phyloP scores from a whole-genome alignment of 2,888 invertebrate species.

The Dusona sp. region DNA sequence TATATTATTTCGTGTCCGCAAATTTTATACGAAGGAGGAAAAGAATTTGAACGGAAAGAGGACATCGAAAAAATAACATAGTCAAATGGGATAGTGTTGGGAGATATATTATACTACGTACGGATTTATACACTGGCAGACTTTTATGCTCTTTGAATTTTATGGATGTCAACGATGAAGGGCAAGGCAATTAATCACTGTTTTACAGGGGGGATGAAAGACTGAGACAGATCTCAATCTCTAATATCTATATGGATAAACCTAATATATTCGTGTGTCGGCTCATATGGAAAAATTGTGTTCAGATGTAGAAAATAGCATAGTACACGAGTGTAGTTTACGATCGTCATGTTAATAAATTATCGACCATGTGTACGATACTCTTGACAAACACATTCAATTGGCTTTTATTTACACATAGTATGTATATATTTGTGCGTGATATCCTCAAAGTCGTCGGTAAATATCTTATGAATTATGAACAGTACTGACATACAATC shows the following conservation, averaged over 20 bases:
- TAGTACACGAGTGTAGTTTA: constrained; percentile 54
- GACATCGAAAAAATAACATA: constrained; percentile 10
- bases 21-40: constrained; percentile 3
- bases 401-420: constrained; percentile 11
- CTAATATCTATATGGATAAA: not conserved
- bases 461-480: constrained; percentile 67
- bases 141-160: constrained; percentile 53
- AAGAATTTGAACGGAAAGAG: constrained; percentile 6
- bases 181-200: constrained; percentile 61
- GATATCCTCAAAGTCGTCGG: constrained; percentile 34
- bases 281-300: constrained; percentile 34
- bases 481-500: constrained; percentile 50
- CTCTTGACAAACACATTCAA: constrained; percentile 20
- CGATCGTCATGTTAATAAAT: constrained; percentile 67
- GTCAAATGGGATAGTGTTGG: constrained; percentile 15
- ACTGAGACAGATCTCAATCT: constrained; percentile 64
- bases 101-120: constrained; percentile 33
- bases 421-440: not conserved
- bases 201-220: constrained; percentile 53
- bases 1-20: not conserved
- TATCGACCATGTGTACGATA: constrained; percentile 48
- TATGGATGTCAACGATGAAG: constrained; percentile 66
- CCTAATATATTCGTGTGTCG: constrained; percentile 10
- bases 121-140: constrained; percentile 16
- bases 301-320: constrained; percentile 29